Percentiles rank a stretch among this genome's conserved stretches.
Conservation (phyloP, 2,113 vertebrate species). For the Petrocephalus zakoni region DNA sequence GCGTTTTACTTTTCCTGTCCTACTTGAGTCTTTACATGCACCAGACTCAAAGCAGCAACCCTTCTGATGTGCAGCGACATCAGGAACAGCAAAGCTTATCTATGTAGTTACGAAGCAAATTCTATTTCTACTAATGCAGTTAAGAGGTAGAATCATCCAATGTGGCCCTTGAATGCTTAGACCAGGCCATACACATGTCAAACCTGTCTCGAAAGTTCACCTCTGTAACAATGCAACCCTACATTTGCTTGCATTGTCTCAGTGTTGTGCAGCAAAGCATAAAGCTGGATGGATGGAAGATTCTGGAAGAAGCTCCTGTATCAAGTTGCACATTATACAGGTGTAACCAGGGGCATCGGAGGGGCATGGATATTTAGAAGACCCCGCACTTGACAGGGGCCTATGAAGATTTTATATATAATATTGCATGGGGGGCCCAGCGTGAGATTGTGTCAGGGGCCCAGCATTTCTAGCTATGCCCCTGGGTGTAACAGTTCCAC, state of each 20-base stretch:
- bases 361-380: no score
- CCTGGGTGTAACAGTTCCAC: no score
- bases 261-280: background rate
- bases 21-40: background rate
- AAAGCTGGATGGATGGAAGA: background rate
- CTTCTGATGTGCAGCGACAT: background rate
- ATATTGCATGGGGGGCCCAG: no score
- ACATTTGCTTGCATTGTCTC: background rate
- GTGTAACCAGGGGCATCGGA: no score
- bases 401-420: no score
- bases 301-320: background rate
- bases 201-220: background rate
- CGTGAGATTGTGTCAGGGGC: no score
- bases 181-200: background rate
- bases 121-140: background rate
- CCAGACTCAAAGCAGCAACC: background rate
- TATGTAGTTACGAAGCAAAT: background rate
- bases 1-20: background rate
- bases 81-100: background rate
- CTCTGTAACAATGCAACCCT: background rate
- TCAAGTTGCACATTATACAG: no score
- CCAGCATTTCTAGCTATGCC: no score
- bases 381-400: no score
- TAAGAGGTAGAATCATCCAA: background rate
- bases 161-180: background rate